phyloP scores from a whole-genome alignment of 2,113 vertebrate species.

The Percina caprodes region DNA sequence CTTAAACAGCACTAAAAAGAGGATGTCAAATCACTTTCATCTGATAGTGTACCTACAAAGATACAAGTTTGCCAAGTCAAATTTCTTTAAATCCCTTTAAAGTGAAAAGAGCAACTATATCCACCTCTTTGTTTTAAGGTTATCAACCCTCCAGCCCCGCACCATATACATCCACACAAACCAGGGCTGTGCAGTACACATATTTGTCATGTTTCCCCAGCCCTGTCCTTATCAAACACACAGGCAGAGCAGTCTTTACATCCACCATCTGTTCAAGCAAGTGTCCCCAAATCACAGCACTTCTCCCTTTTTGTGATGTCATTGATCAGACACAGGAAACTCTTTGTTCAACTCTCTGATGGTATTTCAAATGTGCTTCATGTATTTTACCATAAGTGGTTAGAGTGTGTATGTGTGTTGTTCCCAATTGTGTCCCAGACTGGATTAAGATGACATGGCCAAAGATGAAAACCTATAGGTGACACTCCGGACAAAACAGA shows the following conservation, averaged over 20 bases:
- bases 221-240: not conserved
- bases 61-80: no score
- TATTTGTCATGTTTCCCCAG: conserved; percentile 21
- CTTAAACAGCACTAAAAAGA: no score
- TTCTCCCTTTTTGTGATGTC: not conserved
- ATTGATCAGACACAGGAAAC: not conserved
- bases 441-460: not conserved
- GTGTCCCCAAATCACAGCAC: not conserved
- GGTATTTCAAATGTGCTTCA: not conserved
- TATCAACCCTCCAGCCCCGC: conserved; percentile 65
- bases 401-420: not conserved
- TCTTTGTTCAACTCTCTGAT: not conserved
- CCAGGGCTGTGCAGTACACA: conserved; percentile 68
- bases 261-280: not conserved
- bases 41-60: not conserved
- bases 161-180: conserved; percentile 38
- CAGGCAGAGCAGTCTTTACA: not conserved
- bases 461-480: not conserved
- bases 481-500: not conserved
- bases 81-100: not conserved
- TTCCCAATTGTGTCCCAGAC: not conserved
- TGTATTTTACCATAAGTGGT: not conserved
- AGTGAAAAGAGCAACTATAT: not conserved
- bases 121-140: conserved; percentile 43
- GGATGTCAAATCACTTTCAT: not conserved